Percentiles rank a stretch among this genome's conserved stretches.
Conservation (phyloP, 2,113 vertebrate genomes). For the Mus spicilegus region DNA sequence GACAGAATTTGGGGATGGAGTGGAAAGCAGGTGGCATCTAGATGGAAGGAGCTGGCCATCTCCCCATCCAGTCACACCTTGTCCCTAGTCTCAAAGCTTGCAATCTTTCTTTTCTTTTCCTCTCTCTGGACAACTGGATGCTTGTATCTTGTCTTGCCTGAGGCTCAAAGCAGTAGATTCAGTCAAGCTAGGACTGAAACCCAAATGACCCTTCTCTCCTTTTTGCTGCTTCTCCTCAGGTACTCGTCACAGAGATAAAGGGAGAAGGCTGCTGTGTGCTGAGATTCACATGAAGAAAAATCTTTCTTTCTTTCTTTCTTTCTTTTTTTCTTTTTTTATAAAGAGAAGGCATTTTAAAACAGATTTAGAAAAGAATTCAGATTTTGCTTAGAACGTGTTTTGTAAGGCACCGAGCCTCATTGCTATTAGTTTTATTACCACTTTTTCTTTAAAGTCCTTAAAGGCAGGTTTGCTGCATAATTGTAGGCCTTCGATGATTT, state of each 20-base stretch:
- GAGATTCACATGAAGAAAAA: neutral
- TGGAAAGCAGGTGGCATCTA: neutral
- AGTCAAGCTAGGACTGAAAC: neutral
- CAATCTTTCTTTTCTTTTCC: neutral
- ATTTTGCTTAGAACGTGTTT: slow-evolving; percentile 24
- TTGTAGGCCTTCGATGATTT: neutral
- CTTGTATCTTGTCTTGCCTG: neutral
- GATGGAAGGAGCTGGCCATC: no score
- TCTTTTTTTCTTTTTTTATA: neutral
- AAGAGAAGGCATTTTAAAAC: neutral
- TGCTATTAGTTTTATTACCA: neutral
- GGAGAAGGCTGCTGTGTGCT: no score
- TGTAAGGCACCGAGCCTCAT: neutral
- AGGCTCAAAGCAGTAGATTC: neutral
- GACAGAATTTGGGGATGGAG: neutral
- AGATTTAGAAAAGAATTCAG: neutral
- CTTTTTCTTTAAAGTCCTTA: neutral
- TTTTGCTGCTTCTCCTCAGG: neutral
- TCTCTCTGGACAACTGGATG: neutral
- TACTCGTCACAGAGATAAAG: neutral
- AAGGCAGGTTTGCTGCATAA: neutral
- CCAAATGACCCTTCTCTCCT: neutral
- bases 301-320: neutral
- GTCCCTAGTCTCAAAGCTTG: no score
- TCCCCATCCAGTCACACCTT: no score